Evolutionary conservation across 1,140 invertebrate species (phyloP), one percentile per base, ranked within the genome.

Genomic region (Drosophila neocordata): DNA sequence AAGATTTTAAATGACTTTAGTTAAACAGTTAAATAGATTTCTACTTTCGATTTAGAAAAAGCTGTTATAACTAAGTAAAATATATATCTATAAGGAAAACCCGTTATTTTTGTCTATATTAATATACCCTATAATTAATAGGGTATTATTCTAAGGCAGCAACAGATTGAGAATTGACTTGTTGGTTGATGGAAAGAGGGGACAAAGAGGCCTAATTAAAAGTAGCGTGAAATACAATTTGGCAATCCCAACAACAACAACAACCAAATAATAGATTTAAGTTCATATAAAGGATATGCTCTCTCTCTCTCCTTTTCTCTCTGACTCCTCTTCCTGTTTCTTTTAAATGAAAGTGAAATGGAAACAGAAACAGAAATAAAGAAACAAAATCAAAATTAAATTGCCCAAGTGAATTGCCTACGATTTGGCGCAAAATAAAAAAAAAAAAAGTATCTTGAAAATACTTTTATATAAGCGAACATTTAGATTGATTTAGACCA

Each of bases 181-280:
- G 48, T 66, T 51, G 62, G 72, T 63, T 65, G 81, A 31, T 31
- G 77, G 41, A 20, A 20, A 48, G 41, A 15, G 41, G 15, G 15
- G 20, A 61, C 11, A 13, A 15, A 61, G 22, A 44, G 13, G 59
- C 20, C 81, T 85, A 87, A 85, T 85, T 87, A 85, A 85, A 87
- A 77, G 78, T 78, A 76, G 77, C 78, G 69, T 78, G 67, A 87
- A 85, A 84, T 78, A 77, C 70, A 77, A 78, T 78, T 76, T 76
- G 76, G 60, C 74, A 77, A 58, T 60, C 34, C 27, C 27, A 31
- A 31, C 27, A 31, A 6, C n/a, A 52, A 37, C 22, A 55, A 41
- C 9, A 65, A 41, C 24, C 18, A 35, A 35, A 57, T 72, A 82
- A 71, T 79, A 62, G 72, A 79, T 84, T 65, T 67, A 27, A 64